A percentile compares a stretch with the other conserved stretches of the same genome.
Conservation (phyloP, 2,113 vertebrate genomes). For the Phodopus roborovskii region DNA sequence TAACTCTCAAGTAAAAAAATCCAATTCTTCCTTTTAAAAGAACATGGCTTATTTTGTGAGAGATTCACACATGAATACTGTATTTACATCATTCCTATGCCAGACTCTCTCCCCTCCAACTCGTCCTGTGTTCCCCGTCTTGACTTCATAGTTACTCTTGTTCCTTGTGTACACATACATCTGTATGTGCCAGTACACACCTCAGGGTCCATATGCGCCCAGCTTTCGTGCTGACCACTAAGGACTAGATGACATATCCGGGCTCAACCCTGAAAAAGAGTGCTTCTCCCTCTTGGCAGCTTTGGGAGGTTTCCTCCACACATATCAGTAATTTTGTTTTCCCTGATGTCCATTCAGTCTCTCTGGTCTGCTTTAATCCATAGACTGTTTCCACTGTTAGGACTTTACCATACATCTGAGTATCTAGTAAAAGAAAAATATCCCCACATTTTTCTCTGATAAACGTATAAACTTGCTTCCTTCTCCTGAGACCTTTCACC, state of each 20-base stretch:
- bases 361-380: not conserved
- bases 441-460: not conserved
- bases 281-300: not conserved
- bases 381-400: not conserved
- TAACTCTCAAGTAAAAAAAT: not conserved
- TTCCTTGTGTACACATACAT: not conserved
- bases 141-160: not conserved
- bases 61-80: not conserved
- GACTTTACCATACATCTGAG: not conserved
- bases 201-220: accelerated
- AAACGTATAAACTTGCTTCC: not conserved
- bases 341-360: not conserved
- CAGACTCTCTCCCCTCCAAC: too few relatives aligned
- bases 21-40: not conserved
- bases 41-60: not conserved
- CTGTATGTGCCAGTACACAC: not conserved
- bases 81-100: not conserved
- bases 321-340: not conserved
- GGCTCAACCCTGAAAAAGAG: not conserved
- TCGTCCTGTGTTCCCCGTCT: too few relatives aligned
- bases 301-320: too few relatives aligned
- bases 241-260: not conserved
- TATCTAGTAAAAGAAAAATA: not conserved
- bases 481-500: not conserved
- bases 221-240: not conserved